phyloP scores from a whole-genome alignment of 2,113 vertebrate genomes.

The Maylandia zebra region DNA sequence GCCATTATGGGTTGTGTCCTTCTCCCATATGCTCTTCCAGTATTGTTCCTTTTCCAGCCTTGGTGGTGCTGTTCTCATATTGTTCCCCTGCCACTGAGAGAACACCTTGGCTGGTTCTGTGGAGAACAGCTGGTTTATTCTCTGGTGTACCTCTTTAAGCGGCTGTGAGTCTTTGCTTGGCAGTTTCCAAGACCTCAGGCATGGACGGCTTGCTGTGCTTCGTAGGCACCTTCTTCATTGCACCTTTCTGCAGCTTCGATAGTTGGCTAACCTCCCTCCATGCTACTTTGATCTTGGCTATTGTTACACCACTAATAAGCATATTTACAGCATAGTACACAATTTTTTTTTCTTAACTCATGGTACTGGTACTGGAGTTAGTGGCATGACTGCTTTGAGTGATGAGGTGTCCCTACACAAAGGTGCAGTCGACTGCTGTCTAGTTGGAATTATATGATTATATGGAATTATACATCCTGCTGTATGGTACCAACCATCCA shows the following conservation, averaged over 20 bases:
- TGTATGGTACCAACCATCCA: background rate
- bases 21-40: background rate
- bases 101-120: accelerated
- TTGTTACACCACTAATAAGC: background rate
- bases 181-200: background rate
- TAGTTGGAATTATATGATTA: background rate
- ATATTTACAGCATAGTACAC: background rate
- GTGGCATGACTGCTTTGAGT: background rate
- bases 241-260: background rate
- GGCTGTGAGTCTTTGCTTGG: background rate
- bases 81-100: background rate
- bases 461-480: background rate
- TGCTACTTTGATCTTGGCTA: background rate
- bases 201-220: background rate
- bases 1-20: background rate
- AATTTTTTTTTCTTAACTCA: background rate
- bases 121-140: background rate
- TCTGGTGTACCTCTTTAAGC: accelerated
- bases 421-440: background rate
- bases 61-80: background rate
- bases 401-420: background rate
- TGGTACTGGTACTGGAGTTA: background rate
- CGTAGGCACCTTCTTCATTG: background rate
- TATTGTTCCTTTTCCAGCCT: background rate
- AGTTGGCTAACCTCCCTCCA: background rate